Conservation (phyloP, 1,140 invertebrate genomes). For the Phthorimaea operculella region DNA sequence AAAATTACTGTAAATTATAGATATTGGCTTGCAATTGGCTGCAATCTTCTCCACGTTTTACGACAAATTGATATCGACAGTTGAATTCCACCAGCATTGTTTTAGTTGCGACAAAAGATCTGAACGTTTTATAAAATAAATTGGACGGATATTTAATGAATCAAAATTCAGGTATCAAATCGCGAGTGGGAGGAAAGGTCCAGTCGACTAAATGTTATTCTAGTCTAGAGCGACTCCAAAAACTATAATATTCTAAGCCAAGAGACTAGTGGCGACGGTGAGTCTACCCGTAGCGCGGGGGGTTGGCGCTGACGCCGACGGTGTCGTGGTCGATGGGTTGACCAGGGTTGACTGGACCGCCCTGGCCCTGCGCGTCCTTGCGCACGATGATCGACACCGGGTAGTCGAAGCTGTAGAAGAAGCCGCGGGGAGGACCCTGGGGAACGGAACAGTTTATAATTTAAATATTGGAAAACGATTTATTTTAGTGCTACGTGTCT, state of each 20-base stretch:
- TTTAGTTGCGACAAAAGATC: no score
- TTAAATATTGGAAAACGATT: constrained; percentile 8
- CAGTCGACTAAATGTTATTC: neutral
- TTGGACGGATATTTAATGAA: no score
- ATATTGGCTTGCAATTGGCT: no score
- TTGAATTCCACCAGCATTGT: no score
- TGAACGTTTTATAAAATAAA: no score
- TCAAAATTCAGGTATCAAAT: no score
- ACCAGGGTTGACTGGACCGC: constrained; percentile 22
- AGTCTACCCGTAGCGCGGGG: neutral
- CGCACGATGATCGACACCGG: constrained; percentile 70
- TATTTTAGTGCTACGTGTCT: neutral
- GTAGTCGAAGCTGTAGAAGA: constrained; percentile 75
- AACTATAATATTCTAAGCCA: no score
- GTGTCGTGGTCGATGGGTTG: constrained; percentile 50
- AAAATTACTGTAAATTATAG: no score
- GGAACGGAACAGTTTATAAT: constrained; percentile 14
- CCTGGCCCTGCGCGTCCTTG: constrained; percentile 44
- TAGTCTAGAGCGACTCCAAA: neutral
- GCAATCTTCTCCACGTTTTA: no score
- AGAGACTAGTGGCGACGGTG: neutral
- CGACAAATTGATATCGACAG: no score
- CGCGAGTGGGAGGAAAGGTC: no score
- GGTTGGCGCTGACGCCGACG: constrained; percentile 12
- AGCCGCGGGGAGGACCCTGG: constrained; percentile 73